These are phyloP conservation scores for Ormyrus rosae DNA, from an alignment of 2,888 invertebrate species.

Conservation along the genomic window DNA sequence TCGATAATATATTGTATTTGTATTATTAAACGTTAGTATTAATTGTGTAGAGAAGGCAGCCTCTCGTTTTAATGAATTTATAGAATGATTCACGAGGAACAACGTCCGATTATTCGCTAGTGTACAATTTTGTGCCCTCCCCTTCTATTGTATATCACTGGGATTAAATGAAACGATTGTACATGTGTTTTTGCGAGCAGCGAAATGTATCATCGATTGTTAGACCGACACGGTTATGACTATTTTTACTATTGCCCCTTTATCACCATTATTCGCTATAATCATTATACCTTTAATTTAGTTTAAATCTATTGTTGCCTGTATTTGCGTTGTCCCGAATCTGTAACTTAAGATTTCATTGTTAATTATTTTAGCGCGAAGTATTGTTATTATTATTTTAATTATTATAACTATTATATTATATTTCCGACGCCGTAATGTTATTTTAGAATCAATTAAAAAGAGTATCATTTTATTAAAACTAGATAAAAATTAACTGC, in stretches of 20 bases:
- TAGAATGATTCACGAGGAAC: slow-evolving; percentile 27
- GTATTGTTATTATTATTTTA: slow-evolving; percentile 56
- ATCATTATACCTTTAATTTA: slow-evolving; percentile 45
- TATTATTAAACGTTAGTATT: slow-evolving; percentile 51
- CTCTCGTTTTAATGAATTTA: slow-evolving; percentile 50
- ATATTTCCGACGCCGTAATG: slow-evolving; percentile 59
- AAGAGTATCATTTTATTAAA: slow-evolving; percentile 65
- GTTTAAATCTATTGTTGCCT: slow-evolving; percentile 43
- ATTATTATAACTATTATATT: slow-evolving; percentile 58
- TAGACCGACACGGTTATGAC: slow-evolving; percentile 51
- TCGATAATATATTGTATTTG: slow-evolving; percentile 32
- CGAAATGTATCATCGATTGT: slow-evolving; percentile 38
- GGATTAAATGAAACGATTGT: slow-evolving; percentile 32
- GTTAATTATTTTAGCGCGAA: slow-evolving; percentile 54
- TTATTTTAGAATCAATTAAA: slow-evolving; percentile 60
- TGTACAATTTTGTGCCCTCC: slow-evolving; percentile 26
- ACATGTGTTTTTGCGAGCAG: slow-evolving; percentile 17
- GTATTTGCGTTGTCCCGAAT: slow-evolving; percentile 46
- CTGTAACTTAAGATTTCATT: slow-evolving; percentile 49
- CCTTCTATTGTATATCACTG: too few species aligned
- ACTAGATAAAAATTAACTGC: slow-evolving; percentile 51
- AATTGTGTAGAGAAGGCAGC: slow-evolving; percentile 41
- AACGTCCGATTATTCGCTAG: slow-evolving; percentile 24
- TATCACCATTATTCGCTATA: slow-evolving; percentile 34
- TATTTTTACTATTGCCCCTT: slow-evolving; percentile 47